These are phyloP conservation scores for Corythoichthys intestinalis DNA, from an alignment of 2,113 vertebrate species.

Conservation along the genomic window DNA sequence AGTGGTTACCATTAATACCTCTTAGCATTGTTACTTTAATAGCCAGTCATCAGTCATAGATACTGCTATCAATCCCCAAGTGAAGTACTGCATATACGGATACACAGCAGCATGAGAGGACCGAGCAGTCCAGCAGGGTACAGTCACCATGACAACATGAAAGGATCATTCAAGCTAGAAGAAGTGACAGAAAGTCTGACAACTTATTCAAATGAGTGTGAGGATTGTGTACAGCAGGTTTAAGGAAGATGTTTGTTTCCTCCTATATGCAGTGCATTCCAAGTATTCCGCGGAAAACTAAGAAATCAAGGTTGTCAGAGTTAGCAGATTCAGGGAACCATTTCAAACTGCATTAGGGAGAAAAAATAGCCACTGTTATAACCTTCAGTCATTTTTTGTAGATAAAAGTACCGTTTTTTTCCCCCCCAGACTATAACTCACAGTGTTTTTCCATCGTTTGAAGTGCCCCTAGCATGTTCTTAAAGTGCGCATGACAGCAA, in stretches of 20 bases:
- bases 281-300: no score
- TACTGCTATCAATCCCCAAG: not conserved
- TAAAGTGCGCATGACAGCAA: no score
- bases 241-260: not conserved
- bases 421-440: no score
- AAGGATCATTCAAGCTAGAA: not conserved
- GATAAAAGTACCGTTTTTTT: no score
- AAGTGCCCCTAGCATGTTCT: no score
- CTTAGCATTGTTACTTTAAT: not conserved
- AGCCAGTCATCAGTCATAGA: not conserved
- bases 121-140: conserved; percentile 6
- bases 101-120: conserved; percentile 6
- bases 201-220: conserved; percentile 5
- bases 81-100: not conserved
- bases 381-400: no score
- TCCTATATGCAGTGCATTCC: not conserved
- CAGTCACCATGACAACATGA: conserved; percentile 11
- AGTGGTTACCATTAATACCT: not conserved
- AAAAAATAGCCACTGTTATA: no score
- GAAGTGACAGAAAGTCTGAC: conserved; percentile 4
- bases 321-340: no score
- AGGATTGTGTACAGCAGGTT: not conserved
- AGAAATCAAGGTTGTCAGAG: no score
- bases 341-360: no score
- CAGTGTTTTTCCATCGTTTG: no score